A percentile compares a stretch with the other conserved stretches of the same genome.
Evolutionary conservation across 2,797 vertebrate genomes (phyloP).

Genomic region (Allobates femoralis): DNA sequence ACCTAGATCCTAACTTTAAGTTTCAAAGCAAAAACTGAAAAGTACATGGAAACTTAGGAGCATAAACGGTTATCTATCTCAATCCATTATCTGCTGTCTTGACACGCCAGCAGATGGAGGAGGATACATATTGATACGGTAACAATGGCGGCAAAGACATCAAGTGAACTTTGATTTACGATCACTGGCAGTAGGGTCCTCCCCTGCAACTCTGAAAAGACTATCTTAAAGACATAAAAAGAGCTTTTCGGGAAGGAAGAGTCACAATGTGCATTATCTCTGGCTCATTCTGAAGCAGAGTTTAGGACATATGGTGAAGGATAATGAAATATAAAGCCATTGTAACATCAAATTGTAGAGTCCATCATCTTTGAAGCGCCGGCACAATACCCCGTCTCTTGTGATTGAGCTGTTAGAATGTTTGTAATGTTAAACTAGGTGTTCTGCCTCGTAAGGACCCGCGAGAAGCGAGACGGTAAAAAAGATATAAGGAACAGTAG

Average conservation of each 20-base stretch:
- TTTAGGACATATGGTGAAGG: slow-evolving; percentile 40
- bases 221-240: slow-evolving; percentile 43
- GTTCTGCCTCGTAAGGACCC: background rate
- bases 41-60: slow-evolving; percentile 22
- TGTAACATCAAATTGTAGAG: slow-evolving; percentile 49
- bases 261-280: slow-evolving; percentile 37
- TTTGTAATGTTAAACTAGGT: slow-evolving; percentile 24
- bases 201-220: slow-evolving; percentile 49
- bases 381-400: slow-evolving; percentile 24
- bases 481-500: background rate
- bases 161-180: slow-evolving; percentile 55
- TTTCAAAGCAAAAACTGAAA: slow-evolving; percentile 22
- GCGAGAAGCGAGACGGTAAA: background rate
- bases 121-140: slow-evolving; percentile 37
- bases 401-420: slow-evolving; percentile 29
- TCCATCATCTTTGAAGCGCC: slow-evolving; percentile 38
- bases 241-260: slow-evolving; percentile 38
- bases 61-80: background rate
- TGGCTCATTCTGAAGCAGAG: slow-evolving; percentile 22
- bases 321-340: slow-evolving; percentile 49
- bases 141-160: slow-evolving; percentile 39
- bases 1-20: background rate
- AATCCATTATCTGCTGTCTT: slow-evolving; percentile 13
- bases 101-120: slow-evolving; percentile 31
- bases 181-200: slow-evolving; percentile 42